A percentile compares a stretch with the other conserved stretches of the same genome.
Evolutionary conservation across 2,113 vertebrate genomes (phyloP).

Genomic region (Bos javanicus): DNA sequence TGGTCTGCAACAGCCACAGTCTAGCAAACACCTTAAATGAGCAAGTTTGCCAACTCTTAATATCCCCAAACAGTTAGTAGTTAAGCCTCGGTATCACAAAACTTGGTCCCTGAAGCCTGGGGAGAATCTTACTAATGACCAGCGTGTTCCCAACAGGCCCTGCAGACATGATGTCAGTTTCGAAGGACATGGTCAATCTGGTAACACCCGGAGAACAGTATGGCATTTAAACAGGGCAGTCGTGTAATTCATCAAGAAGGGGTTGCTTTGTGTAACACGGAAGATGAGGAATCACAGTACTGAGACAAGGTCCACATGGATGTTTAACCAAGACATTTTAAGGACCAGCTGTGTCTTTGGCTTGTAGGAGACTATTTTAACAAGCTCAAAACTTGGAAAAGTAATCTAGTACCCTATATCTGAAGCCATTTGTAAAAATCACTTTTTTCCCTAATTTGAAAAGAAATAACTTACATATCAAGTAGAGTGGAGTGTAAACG

Average conservation of each 20-base stretch:
- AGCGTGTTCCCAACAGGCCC: not conserved
- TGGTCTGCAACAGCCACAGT: not conserved
- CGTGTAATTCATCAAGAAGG: not conserved
- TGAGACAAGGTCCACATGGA: not conserved
- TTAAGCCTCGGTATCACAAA: not conserved
- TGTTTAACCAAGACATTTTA: constrained; percentile 22
- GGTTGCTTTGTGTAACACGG: not conserved
- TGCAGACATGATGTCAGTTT: not conserved
- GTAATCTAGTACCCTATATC: constrained; percentile 6
- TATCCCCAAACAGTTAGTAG: not conserved
- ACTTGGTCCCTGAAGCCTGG: not conserved
- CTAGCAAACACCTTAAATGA: not conserved
- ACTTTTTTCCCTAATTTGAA: constrained; percentile 10
- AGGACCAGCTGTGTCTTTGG: not conserved
- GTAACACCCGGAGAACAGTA: not conserved
- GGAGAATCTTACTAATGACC: not conserved
- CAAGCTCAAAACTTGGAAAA: constrained; percentile 26
- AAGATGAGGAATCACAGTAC: not conserved
- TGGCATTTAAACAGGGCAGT: not conserved
- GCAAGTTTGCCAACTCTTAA: not conserved
- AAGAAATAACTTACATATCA: constrained; percentile 50
- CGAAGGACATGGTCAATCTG: not conserved
- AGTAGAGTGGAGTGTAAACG: constrained; percentile 28
- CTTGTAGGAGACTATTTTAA: constrained; percentile 15
- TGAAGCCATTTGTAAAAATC: constrained; percentile 46